Conservation (phyloP, 2,888 invertebrate species). For the Pterostichus niger region DNA sequence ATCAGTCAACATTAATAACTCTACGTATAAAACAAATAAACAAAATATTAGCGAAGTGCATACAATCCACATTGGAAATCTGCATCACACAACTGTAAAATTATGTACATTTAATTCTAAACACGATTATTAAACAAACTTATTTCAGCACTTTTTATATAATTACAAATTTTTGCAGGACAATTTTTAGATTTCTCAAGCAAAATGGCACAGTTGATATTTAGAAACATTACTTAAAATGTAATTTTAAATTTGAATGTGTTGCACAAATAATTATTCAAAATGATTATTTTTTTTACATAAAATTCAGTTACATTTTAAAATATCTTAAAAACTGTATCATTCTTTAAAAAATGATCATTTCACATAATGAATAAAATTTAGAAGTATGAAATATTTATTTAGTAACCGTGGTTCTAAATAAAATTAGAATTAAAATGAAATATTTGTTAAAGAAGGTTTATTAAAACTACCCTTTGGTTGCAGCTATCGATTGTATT, state of each 20-base stretch:
- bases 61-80: conserved; percentile 47
- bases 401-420: conserved; percentile 4
- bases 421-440: conserved; percentile 11
- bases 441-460: conserved; percentile 31
- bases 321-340: too few relatives aligned
- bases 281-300: too few relatives aligned
- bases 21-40: conserved; percentile 54
- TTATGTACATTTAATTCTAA: conserved; percentile 27
- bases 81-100: conserved; percentile 41
- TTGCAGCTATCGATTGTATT: conserved; percentile 61
- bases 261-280: too few relatives aligned
- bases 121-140: conserved; percentile 1
- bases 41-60: conserved; percentile 43
- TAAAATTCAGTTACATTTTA: too few relatives aligned
- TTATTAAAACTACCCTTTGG: conserved; percentile 64
- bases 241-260: too few relatives aligned
- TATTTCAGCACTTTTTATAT: background rate
- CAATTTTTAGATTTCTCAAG: too few relatives aligned
- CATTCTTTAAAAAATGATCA: too few relatives aligned
- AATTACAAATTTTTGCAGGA: background rate
- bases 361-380: too few relatives aligned
- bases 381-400: conserved; percentile 15
- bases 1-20: conserved; percentile 66
- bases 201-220: too few relatives aligned
- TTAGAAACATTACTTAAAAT: too few relatives aligned